A percentile compares a stretch with the other conserved stretches of the same genome.
These are phyloP conservation scores for Ectropis crepuscularia DNA, from an alignment of 2,888 invertebrate species.

Conservation along the genomic window DNA sequence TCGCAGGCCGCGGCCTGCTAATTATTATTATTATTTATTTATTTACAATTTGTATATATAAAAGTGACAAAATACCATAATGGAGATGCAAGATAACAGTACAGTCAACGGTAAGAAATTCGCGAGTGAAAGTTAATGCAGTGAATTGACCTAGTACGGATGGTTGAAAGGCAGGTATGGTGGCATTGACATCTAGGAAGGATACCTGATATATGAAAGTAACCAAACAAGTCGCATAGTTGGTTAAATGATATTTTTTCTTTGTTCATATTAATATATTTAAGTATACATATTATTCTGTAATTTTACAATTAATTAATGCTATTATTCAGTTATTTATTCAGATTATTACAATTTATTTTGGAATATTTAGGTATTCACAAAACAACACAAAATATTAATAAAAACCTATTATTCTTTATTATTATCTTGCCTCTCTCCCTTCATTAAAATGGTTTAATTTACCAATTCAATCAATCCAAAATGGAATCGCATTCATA, in stretches of 20 bases:
- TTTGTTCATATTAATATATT: no score
- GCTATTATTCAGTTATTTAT: no score
- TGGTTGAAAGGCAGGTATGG: constrained; percentile 16
- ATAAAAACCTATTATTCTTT: no score
- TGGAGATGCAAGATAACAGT: constrained; percentile 33
- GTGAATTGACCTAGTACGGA: constrained; percentile 28
- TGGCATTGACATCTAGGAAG: constrained; percentile 19
- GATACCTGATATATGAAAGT: constrained; percentile 19
- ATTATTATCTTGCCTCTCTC: no score
- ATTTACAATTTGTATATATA: constrained; percentile 1
- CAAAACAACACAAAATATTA: no score
- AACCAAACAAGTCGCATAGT: background rate
- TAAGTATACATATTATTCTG: no score
- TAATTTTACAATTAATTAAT: no score
- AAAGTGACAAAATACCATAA: constrained; percentile 15
- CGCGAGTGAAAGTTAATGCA: constrained; percentile 29
- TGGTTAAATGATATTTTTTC: background rate
- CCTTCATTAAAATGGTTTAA: no score
- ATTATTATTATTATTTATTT: background rate
- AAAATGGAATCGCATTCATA: no score
- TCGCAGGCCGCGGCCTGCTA: constrained; percentile 18
- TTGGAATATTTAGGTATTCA: no score
- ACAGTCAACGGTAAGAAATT: constrained; percentile 30
- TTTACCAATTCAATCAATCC: no score
- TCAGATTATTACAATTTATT: no score